A percentile compares a stretch with the other conserved stretches of the same genome.
Conservation (phyloP, 23 tunicate species). For the Halocynthia aurantium region DNA sequence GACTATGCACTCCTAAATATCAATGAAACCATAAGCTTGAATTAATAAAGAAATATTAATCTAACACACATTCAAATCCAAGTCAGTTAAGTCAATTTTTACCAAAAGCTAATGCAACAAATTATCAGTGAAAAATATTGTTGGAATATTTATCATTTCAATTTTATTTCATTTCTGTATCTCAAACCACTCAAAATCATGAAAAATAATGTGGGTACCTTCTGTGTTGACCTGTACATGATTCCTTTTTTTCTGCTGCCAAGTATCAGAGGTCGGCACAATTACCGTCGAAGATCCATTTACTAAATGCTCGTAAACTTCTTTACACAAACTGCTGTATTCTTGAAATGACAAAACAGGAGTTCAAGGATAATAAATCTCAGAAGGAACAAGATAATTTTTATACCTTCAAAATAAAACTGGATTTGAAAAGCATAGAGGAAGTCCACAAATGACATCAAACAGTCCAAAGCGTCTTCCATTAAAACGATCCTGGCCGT, state of each 20-base stretch:
- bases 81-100: too few species aligned
- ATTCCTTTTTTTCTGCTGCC: conserved; percentile 37
- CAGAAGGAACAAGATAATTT: too few species aligned
- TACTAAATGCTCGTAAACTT: conserved; percentile 55
- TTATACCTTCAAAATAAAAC: conserved; percentile 70
- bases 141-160: too few species aligned
- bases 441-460: conserved; percentile 83
- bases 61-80: not conserved
- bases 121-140: too few species aligned
- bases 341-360: conserved; percentile 14
- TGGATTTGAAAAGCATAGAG: conserved; percentile 91
- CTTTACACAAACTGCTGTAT: conserved; percentile 52
- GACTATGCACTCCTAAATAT: conserved; percentile 49
- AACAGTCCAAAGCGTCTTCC: conserved; percentile 90
- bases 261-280: conserved; percentile 67
- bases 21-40: not conserved
- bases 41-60: not conserved
- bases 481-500: conserved; percentile 75
- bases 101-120: too few species aligned
- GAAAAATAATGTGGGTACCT: not conserved
- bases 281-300: conserved; percentile 51
- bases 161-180: too few species aligned
- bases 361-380: too few species aligned
- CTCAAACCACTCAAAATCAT: too few species aligned
- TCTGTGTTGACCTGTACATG: not conserved